Conservation (phyloP, 2,113 vertebrate species). For the Antechinus flavipes region DNA sequence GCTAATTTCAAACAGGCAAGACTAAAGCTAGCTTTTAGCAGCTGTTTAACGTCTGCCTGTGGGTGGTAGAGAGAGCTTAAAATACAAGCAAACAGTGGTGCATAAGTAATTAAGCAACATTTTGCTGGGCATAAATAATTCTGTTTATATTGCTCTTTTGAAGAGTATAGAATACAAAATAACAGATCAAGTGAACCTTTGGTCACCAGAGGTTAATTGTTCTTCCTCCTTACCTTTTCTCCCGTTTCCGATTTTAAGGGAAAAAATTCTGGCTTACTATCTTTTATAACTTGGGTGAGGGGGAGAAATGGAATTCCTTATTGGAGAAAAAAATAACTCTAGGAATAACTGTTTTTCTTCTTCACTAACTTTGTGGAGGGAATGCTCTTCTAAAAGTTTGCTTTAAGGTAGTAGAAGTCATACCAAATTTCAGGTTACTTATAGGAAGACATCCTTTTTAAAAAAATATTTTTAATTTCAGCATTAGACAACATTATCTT, state of each 20-base stretch:
- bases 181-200: slow-evolving; percentile 84
- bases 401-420: not conserved
- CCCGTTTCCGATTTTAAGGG: slow-evolving; percentile 63
- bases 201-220: slow-evolving; percentile 90
- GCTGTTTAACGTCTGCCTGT: slow-evolving; percentile 98
- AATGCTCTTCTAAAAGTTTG: not conserved
- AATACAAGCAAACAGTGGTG: slow-evolving; percentile 93
- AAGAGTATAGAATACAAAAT: slow-evolving; percentile 90
- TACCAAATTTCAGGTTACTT: slow-evolving; percentile 27
- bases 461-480: slow-evolving; percentile 41
- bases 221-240: slow-evolving; percentile 81
- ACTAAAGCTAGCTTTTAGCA: slow-evolving; percentile 97
- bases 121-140: slow-evolving; percentile 99
- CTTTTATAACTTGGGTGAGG: slow-evolving; percentile 39
- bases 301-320: slow-evolving; percentile 59
- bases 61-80: slow-evolving; percentile 95
- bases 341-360: fast-evolving
- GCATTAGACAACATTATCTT: slow-evolving; percentile 19
- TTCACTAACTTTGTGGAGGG: not conserved
- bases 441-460: not conserved
- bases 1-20: slow-evolving; percentile 98
- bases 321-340: not conserved
- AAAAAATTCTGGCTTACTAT: slow-evolving; percentile 40
- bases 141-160: slow-evolving; percentile 97
- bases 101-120: slow-evolving; percentile 99